Conservation (phyloP, 2,888 invertebrate species). For the Dryobota labecula region DNA sequence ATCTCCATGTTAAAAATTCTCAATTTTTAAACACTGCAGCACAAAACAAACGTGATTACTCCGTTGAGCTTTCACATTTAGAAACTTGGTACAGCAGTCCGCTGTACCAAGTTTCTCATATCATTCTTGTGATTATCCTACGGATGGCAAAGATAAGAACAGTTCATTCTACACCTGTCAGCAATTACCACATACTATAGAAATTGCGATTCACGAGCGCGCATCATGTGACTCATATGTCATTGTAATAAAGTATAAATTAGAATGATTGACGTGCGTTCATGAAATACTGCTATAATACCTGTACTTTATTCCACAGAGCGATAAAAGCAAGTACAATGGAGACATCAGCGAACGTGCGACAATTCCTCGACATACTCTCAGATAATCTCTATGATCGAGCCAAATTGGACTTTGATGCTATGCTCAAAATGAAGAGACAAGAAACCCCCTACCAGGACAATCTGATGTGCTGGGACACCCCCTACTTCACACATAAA, state of each 20-base stretch:
- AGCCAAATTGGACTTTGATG: constrained; percentile 93
- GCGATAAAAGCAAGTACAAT: constrained; percentile 97
- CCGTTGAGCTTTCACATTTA: no score
- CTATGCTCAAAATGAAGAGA: constrained; percentile 94
- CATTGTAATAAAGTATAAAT: not conserved
- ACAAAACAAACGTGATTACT: no score
- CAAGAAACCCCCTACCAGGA: constrained; percentile 78
- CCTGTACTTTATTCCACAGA: constrained; percentile 80
- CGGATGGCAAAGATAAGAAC: not conserved
- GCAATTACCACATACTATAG: not conserved
- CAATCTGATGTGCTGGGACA: constrained; percentile 94
- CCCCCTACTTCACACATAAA: constrained; percentile 95
- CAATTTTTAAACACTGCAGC: no score
- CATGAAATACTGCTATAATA: not conserved
- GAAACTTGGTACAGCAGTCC: no score
- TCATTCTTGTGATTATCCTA: not conserved
- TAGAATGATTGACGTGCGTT: not conserved
- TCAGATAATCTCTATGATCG: constrained; percentile 92
- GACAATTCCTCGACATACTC: constrained; percentile 94
- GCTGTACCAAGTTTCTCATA: no score
- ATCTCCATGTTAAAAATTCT: no score
- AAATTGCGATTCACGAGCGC: not conserved
- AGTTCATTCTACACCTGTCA: not conserved
- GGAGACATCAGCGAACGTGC: constrained; percentile 94
- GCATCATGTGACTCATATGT: not conserved